Percentiles rank a stretch among this genome's conserved stretches.
phyloP scores from a whole-genome alignment of 2,888 invertebrate genomes.

The Desoria tigrina region DNA sequence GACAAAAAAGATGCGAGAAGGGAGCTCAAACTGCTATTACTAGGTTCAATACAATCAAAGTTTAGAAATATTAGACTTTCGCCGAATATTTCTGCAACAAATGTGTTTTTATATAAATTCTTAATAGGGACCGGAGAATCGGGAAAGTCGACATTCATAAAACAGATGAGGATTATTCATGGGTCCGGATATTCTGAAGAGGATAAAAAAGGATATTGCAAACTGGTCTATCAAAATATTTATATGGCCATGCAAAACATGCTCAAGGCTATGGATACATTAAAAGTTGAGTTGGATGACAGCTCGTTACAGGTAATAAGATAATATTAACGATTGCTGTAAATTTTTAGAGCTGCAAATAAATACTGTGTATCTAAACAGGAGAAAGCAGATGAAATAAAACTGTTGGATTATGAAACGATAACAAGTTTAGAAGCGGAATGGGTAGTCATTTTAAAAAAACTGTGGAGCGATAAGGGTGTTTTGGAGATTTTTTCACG shows the following conservation, averaged over 20 bases:
- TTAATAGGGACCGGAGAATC: conserved; percentile 34
- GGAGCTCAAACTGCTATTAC: conserved; percentile 31
- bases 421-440: conserved; percentile 18
- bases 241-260: conserved; percentile 33
- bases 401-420: conserved; percentile 28
- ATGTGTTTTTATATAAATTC: no score
- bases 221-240: conserved; percentile 33
- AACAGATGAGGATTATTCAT: conserved; percentile 42
- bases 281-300: conserved; percentile 2
- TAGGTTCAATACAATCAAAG: conserved; percentile 13
- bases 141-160: conserved; percentile 41
- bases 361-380: not conserved
- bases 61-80: not conserved
- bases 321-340: not conserved
- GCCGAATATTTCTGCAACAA: not conserved
- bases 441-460: conserved; percentile 24
- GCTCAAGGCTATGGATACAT: conserved; percentile 26
- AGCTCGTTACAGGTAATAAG: conserved; percentile 4
- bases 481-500: conserved; percentile 49
- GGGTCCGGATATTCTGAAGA: conserved; percentile 30
- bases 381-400: conserved; percentile 34
- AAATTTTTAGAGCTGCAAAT: not conserved
- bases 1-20: conserved; percentile 36
- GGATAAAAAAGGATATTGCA: conserved; percentile 22
- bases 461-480: conserved; percentile 51